A percentile compares a stretch with the other conserved stretches of the same genome.
phyloP scores from a whole-genome alignment of 2,888 invertebrate genomes.

The Drosophila nigritarsus region DNA sequence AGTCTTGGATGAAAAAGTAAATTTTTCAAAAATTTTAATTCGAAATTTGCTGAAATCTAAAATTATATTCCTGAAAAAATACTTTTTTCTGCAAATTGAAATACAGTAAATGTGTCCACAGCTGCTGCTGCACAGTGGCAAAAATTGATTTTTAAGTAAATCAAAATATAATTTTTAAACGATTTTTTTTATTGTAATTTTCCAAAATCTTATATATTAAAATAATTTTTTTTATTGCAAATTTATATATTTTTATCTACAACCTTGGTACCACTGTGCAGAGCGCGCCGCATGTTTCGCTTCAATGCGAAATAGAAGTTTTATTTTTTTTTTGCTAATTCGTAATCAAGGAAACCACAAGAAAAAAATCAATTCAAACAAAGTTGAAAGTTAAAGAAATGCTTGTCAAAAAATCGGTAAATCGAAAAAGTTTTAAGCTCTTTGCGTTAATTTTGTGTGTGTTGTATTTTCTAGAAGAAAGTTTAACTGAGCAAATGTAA shows the following conservation, averaged over 20 bases:
- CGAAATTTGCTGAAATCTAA: too few relatives aligned
- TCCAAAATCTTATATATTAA: background rate
- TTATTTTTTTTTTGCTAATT: slow-evolving; percentile 13
- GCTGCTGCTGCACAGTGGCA: background rate
- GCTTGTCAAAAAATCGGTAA: slow-evolving; percentile 26
- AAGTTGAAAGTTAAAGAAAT: slow-evolving; percentile 30
- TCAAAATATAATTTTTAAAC: too few relatives aligned
- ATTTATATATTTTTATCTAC: background rate
- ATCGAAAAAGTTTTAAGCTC: slow-evolving; percentile 24
- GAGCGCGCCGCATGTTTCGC: slow-evolving; percentile 14
- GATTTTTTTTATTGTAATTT: background rate
- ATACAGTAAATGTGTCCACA: too few relatives aligned
- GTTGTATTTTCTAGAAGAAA: slow-evolving; percentile 60
- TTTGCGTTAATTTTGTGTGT: slow-evolving; percentile 33
- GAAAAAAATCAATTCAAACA: slow-evolving; percentile 6
- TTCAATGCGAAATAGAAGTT: slow-evolving; percentile 20
- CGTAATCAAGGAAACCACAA: slow-evolving; percentile 5
- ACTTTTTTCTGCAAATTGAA: background rate
- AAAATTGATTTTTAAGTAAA: background rate
- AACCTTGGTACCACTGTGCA: slow-evolving; percentile 49
- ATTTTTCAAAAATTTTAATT: background rate
- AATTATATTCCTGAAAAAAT: background rate
- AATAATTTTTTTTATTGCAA: background rate
- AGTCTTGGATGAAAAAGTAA: too few relatives aligned
- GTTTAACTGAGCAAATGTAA: slow-evolving; percentile 37